These are phyloP conservation scores for Bombus superbus DNA, from an alignment of 1,140 invertebrate species.

Conservation along the genomic window DNA sequence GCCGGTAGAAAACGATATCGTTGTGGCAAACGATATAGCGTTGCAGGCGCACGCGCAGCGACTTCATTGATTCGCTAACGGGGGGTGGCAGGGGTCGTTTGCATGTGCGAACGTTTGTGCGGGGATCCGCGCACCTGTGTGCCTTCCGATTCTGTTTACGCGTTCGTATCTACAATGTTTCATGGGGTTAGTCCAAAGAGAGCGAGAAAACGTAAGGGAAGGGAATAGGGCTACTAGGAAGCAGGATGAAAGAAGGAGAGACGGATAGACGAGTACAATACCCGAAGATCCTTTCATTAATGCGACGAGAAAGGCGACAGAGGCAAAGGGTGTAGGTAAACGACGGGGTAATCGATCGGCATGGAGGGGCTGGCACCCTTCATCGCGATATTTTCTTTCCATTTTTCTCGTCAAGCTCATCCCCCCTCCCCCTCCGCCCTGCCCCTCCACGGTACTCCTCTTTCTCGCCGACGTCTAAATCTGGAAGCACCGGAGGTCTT, in stretches of 20 bases:
- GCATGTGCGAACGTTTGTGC: constrained; percentile 44
- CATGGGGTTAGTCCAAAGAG: constrained; percentile 4
- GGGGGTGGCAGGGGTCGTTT: constrained; percentile 3
- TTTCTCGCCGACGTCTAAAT: constrained; percentile 42
- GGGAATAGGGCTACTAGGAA: neutral
- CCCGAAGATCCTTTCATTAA: constrained; percentile 50
- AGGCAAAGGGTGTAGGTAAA: constrained; percentile 50
- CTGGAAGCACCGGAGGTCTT: constrained; percentile 1
- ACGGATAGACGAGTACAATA: constrained; percentile 34
- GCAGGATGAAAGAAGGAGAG: neutral
- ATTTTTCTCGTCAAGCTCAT: constrained; percentile 34
- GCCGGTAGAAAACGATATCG: constrained; percentile 51
- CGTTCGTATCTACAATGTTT: constrained; percentile 30
- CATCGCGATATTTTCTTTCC: constrained; percentile 51
- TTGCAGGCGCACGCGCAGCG: constrained; percentile 23
- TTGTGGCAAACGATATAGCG: constrained; percentile 52
- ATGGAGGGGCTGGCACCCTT: constrained; percentile 24
- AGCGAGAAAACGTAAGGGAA: neutral
- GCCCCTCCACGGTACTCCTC: too few relatives aligned
- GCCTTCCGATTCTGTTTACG: constrained; percentile 48
- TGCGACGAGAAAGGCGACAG: constrained; percentile 39
- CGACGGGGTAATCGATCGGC: constrained; percentile 50
- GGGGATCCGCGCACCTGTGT: constrained; percentile 37
- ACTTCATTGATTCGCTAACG: constrained; percentile 46
- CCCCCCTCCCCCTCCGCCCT: too few relatives aligned